phyloP scores from a whole-genome alignment of 2,888 invertebrate genomes.

The Pachydiplax longipennis region DNA sequence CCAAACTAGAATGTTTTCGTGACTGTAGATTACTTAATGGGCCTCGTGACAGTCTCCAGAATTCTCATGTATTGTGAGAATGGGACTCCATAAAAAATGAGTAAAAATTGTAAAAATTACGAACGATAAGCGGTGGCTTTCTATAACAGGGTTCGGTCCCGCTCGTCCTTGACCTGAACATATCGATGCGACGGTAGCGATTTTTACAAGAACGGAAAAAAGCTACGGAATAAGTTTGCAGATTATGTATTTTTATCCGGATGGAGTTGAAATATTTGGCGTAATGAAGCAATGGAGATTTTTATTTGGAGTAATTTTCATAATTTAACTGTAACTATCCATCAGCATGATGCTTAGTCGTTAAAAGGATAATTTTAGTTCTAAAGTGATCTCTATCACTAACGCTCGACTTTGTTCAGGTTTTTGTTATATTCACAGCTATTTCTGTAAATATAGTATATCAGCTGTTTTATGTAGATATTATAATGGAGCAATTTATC shows the following conservation, averaged over 20 bases:
- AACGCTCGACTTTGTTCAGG: no score
- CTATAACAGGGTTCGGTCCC: not conserved
- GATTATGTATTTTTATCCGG: not conserved
- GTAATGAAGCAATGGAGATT: no score
- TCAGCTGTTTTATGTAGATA: no score
- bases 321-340: no score
- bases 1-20: not conserved
- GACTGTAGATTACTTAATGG: constrained; percentile 20
- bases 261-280: not conserved
- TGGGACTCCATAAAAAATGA: not conserved
- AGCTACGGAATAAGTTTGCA: not conserved
- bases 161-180: not conserved
- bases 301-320: no score
- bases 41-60: not conserved
- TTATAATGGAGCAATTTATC: no score
- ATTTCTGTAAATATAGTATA: no score
- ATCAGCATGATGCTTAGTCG: no score
- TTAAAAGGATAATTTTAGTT: no score
- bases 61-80: constrained; percentile 15
- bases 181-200: not conserved
- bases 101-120: not conserved
- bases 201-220: not conserved
- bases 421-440: no score
- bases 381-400: no score
- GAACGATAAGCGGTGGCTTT: not conserved